phyloP scores from a whole-genome alignment of 2,888 invertebrate species.

The Ctenicera cuprea region DNA sequence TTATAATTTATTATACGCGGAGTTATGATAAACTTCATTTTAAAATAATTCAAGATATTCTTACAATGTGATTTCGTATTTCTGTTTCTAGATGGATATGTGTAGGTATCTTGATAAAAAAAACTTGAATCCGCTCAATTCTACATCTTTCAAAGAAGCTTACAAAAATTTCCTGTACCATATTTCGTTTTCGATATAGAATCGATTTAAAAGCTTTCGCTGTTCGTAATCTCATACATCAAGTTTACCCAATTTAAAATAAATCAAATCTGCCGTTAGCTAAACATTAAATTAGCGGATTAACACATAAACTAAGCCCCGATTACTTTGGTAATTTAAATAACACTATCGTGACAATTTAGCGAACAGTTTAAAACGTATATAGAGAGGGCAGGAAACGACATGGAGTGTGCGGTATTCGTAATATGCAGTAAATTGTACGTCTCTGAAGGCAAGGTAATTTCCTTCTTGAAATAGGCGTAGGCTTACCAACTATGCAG shows the following conservation, averaged over 20 bases:
- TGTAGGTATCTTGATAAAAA: too few species aligned
- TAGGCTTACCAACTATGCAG: conserved; percentile 65
- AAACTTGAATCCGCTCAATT: too few species aligned
- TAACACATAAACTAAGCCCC: conserved; percentile 21
- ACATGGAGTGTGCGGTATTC: conserved; percentile 62
- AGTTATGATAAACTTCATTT: too few species aligned
- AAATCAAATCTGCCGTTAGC: conserved; percentile 5
- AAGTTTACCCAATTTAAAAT: neutral
- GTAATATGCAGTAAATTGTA: conserved; percentile 72
- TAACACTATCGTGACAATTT: conserved; percentile 39
- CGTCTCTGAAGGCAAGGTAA: conserved; percentile 68
- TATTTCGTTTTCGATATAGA: neutral
- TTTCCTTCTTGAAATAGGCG: conserved; percentile 70
- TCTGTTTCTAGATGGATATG: too few species aligned
- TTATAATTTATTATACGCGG: too few species aligned
- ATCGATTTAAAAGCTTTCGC: neutral
- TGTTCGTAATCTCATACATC: neutral
- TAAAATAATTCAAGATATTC: too few species aligned
- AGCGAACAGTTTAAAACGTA: conserved; percentile 40
- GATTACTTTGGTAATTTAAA: conserved; percentile 42
- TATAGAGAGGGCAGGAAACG: conserved; percentile 66
- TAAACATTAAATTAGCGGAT: conserved; percentile 18
- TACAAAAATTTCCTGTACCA: too few species aligned
- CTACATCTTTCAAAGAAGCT: too few species aligned
- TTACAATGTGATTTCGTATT: too few species aligned